phyloP scores from a whole-genome alignment of 2,888 invertebrate genomes.

The Dyspetes luteomarginatus region DNA sequence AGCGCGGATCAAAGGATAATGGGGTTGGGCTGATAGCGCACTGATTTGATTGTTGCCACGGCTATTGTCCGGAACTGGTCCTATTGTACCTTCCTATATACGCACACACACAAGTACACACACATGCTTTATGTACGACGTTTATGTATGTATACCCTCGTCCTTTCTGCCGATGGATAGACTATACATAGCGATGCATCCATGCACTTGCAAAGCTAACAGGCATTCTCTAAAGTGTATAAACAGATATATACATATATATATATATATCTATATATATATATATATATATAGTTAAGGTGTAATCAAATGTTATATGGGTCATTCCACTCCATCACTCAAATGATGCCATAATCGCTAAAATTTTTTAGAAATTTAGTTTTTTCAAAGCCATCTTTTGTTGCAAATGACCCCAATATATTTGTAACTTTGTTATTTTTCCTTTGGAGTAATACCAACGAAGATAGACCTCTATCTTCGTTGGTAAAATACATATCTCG shows the following conservation, averaged over 20 bases:
- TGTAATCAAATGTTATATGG: too few relatives aligned
- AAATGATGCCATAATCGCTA: too few relatives aligned
- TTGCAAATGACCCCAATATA: too few relatives aligned
- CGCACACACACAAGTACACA: constrained; percentile 5
- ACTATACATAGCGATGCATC: constrained; percentile 12
- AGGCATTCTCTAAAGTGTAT: background rate
- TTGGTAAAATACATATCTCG: too few relatives aligned
- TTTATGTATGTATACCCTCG: constrained; percentile 9
- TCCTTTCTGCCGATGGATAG: constrained; percentile 13
- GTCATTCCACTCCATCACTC: too few relatives aligned
- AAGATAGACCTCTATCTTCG: too few relatives aligned
- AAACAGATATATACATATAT: background rate
- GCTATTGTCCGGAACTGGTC: constrained; percentile 80
- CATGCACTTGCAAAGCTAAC: background rate
- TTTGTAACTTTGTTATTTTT: too few relatives aligned
- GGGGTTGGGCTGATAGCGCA: constrained; percentile 78
- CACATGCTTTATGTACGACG: background rate
- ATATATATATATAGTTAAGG: too few relatives aligned
- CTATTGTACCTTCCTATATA: constrained; percentile 73
- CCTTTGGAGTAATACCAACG: too few relatives aligned
- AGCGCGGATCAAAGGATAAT: constrained; percentile 78
- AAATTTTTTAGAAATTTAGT: too few relatives aligned
- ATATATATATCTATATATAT: too few relatives aligned
- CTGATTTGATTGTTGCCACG: constrained; percentile 83
- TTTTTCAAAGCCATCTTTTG: too few relatives aligned